Base-by-base conservation (phyloP, 2,113 vertebrate genomes). In the Dasypus novemcinctus region DNA sequence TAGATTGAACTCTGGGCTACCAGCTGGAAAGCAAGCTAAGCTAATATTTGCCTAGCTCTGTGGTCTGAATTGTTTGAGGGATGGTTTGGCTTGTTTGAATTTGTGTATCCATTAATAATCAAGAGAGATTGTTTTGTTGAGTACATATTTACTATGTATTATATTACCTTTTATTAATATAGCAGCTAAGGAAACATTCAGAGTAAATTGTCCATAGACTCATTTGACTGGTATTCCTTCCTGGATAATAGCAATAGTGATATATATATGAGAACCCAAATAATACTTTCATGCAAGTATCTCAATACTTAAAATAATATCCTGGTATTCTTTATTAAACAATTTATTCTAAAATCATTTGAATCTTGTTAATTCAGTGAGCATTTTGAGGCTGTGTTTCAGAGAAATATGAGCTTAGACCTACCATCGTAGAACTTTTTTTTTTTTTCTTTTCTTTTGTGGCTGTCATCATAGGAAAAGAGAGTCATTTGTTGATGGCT, bases 1-100 rank as follows among this genome's bases (percentile, higher is more conserved):
- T 49, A 36, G 78, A 86, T 74, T 87, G 94, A 95, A 95, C 72
- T 93, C 82, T 76, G 63, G 89, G 43, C 64, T 93, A 94, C 85
- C 97, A 97, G 93, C 95, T 97, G 93, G 96, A 94, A 96, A 94
- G 84, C 86, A 95, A 94, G 95, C 95, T 96, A 93, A 97, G 78
- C 93, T 97, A 97, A 97, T 98, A 96, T 98, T 97, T 97, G 86
- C 87, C 80, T 66, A 79, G 57, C 71, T 96, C 79, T 94, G 41
- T 78, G 79, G 89, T 97, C 91, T 87, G 88, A 95, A 93, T 90
- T 95, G 64, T 96, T 87, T 97, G 88, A 96, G 54, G 92, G 75
- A 49, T 87, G 63, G 74, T 94, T 95, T 93, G 71, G 79, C 68
- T 95, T 97, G 87, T 97, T 97, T 97, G 93, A 96, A 94, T 95